Percentiles rank a stretch among this genome's conserved stretches.
Conservation (phyloP, 2,113 vertebrate genomes). For the Lophius piscatorius region DNA sequence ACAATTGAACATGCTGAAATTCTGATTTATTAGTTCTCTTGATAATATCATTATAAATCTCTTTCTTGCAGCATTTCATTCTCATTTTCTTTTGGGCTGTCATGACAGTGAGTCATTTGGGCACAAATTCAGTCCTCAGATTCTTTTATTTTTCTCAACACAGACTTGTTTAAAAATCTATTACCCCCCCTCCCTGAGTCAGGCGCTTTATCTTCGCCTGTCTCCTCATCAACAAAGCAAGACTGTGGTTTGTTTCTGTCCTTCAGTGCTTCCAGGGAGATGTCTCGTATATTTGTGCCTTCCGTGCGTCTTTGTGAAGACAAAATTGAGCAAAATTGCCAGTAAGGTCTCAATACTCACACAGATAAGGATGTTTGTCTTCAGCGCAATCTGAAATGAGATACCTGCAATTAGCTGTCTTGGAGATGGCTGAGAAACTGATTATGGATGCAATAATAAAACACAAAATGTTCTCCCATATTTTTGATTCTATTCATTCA, state of each 20-base stretch:
- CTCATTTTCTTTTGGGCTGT: conserved; percentile 47
- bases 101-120: conserved; percentile 43
- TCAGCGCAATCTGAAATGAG: conserved; percentile 15
- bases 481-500: too few species aligned
- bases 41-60: conserved; percentile 52
- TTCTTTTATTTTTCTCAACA: conserved; percentile 38
- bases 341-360: too few species aligned
- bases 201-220: not conserved
- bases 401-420: conserved; percentile 10
- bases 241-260: conserved; percentile 1
- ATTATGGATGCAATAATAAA: too few species aligned
- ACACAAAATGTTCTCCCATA: too few species aligned
- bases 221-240: conserved; percentile 10
- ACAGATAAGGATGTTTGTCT: not conserved
- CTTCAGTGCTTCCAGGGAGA: not conserved
- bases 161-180: conserved; percentile 18
- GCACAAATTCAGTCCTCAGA: conserved; percentile 32
- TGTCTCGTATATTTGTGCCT: too few species aligned
- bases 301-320: too few species aligned
- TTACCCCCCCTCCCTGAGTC: not conserved
- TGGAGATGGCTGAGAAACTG: not conserved
- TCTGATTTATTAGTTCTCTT: conserved; percentile 50
- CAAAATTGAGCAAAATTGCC: too few species aligned
- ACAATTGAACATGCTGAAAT: conserved; percentile 39
- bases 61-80: conserved; percentile 52